Evolutionary conservation across 1,140 invertebrate genomes (phyloP).

Genomic region (Lepidostoma basale): DNA sequence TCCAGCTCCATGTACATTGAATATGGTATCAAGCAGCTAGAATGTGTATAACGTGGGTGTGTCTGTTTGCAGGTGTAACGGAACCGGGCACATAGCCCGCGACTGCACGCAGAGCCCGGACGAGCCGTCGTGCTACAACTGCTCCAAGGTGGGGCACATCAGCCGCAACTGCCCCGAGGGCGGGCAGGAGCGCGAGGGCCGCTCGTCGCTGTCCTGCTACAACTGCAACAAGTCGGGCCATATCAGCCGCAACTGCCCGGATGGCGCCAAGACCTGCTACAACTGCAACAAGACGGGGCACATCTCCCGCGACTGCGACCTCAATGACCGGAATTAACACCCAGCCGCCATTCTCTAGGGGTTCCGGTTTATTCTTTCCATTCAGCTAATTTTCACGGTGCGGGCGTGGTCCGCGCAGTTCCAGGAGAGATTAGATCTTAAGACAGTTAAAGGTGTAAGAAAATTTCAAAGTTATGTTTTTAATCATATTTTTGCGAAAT

Average conservation of each 20-base stretch:
- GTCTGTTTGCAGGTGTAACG: slow-evolving; percentile 74
- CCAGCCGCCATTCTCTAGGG: slow-evolving; percentile 31
- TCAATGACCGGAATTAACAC: slow-evolving; percentile 71
- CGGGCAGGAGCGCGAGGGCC: slow-evolving; percentile 61
- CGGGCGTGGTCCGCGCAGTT: slow-evolving; percentile 20
- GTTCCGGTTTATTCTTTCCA: slow-evolving; percentile 47
- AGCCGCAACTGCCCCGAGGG: slow-evolving; percentile 82
- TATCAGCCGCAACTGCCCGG: slow-evolving; percentile 87
- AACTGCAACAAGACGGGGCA: slow-evolving; percentile 88
- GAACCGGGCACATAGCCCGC: slow-evolving; percentile 87
- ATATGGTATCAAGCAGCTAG: too few species aligned
- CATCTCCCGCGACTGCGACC: slow-evolving; percentile 87
- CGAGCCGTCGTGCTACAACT: slow-evolving; percentile 84
- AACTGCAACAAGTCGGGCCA: slow-evolving; percentile 89
- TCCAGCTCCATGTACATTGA: too few species aligned
- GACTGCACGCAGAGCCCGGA: slow-evolving; percentile 84
- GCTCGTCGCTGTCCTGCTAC: slow-evolving; percentile 74
- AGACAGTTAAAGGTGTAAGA: slow-evolving; percentile 46
- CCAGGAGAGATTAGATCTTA: slow-evolving; percentile 41
- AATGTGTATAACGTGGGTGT: too few species aligned
- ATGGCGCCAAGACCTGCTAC: slow-evolving; percentile 85
- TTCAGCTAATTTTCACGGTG: slow-evolving; percentile 20
- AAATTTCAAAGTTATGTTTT: slow-evolving; percentile 55
- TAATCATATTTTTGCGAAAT: slow-evolving; percentile 53
- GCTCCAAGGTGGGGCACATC: slow-evolving; percentile 88